Evolutionary conservation across 2,888 invertebrate species (phyloP), one percentile per base, ranked within the genome.

Genomic region (Chrysopilus asiliformis): DNA sequence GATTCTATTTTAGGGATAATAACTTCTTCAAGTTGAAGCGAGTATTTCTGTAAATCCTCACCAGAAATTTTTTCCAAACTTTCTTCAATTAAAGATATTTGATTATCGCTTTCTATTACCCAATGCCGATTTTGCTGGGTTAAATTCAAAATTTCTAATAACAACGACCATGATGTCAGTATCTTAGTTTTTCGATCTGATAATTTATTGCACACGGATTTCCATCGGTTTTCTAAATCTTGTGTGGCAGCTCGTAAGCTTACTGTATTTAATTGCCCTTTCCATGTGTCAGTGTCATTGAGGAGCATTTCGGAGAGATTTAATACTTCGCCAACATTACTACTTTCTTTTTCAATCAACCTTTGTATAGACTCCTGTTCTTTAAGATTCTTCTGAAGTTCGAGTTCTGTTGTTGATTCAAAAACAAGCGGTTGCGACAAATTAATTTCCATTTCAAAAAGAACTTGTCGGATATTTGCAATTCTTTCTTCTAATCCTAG

Each of bases 171-270:
- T 1, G 70, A 65, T 27, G 64, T 58, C 2, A 72, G 56, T 39
- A 84, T 78, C 39, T 73, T 74, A 0, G 73, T 68, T 55, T 80
- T 83, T 3, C 79, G 68, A 37, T 78, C 78, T 5, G 78, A 74
- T 0, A 82, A 81, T 53, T 73, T 68, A 3, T 74, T 72, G 51
- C 84, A 85, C 2, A 84, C 75, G 28, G 71, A 70, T 49, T 78
- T 81, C 86, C 86, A 86, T 43, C 84, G 72, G 52, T 74, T 76
- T 49, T 85, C 84, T 9, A 86, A 65, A 39, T 75, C 76, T 34
- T 79, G 74, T 34, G 77, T 72, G 0, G 79, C 76, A 1, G 66
- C 65, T 18, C 72, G 73, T 9, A 85, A 66, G 34, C 74, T 72
- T 24, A 78, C 73, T 0, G 76, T 72, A 43, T 80, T 76, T 35